Evolutionary conservation across 2,113 vertebrate species (phyloP).

Genomic region (Engraulis encrasicolus): DNA sequence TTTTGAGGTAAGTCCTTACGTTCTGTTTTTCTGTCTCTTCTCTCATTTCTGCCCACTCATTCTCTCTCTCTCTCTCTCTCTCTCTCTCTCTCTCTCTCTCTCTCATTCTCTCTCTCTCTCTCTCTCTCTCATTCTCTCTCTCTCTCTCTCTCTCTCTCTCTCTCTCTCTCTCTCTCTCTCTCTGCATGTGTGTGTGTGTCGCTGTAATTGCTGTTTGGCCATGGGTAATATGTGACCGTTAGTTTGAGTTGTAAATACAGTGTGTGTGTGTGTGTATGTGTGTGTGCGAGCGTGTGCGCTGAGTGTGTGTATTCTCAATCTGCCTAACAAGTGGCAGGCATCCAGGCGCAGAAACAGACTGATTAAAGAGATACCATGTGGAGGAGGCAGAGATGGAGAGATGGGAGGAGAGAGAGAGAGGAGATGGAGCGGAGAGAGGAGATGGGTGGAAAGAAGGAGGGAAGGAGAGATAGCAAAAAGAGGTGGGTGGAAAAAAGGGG

Average conservation of each 20-base stretch:
- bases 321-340: conserved; percentile 90
- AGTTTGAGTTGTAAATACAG: conserved; percentile 16
- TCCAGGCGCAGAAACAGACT: conserved; percentile 86
- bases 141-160: too few relatives aligned
- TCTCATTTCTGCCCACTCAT: too few relatives aligned
- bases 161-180: neutral
- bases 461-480: conserved; percentile 34
- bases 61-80: too few relatives aligned
- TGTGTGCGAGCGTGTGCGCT: neutral
- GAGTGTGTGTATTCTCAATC: conserved; percentile 80
- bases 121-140: too few relatives aligned
- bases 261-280: conserved; percentile 24
- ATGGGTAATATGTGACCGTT: neutral
- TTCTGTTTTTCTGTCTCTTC: conserved; percentile 19
- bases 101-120: too few relatives aligned
- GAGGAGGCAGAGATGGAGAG: conserved; percentile 73
- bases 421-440: conserved; percentile 25
- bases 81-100: too few relatives aligned
- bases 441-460: conserved; percentile 9
- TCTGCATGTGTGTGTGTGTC: neutral
- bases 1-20: neutral
- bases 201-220: neutral
- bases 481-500: neutral
- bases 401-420: conserved; percentile 39
- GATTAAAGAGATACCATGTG: conserved; percentile 93